Evolutionary conservation across 2,113 vertebrate species (phyloP).

Genomic region (Sarotherodon lohbergeri): DNA sequence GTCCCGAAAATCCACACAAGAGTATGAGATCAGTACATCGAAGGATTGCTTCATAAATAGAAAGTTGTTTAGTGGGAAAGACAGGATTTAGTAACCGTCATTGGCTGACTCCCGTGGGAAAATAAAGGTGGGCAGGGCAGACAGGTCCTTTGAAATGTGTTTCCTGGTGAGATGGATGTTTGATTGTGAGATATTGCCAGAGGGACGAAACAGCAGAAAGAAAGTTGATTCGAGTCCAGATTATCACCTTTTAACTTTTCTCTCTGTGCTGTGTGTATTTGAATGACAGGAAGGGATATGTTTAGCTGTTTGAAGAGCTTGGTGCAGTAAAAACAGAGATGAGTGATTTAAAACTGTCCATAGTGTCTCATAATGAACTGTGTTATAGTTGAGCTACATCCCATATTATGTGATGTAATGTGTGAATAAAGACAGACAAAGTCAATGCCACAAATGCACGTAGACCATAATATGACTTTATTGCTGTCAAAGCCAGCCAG

Average conservation of each 20-base stretch:
- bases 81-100: slow-evolving; percentile 7
- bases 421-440: neutral
- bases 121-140: slow-evolving; percentile 1
- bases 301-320: neutral
- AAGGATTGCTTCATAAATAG: slow-evolving; percentile 2
- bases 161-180: neutral
- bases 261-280: neutral
- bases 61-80: slow-evolving; percentile 8
- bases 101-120: slow-evolving; percentile 38
- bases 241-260: neutral
- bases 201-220: neutral
- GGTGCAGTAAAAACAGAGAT: neutral
- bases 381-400: neutral
- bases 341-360: neutral
- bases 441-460: neutral
- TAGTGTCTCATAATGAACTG: neutral
- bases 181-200: neutral
- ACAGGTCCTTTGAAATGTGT: neutral
- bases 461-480: neutral
- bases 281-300: neutral
- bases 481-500: neutral
- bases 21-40: neutral
- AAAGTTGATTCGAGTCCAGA: neutral
- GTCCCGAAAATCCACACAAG: neutral
- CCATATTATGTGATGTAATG: neutral